phyloP scores from a whole-genome alignment of 2,888 invertebrate species.

The Heteropelma amictum region DNA sequence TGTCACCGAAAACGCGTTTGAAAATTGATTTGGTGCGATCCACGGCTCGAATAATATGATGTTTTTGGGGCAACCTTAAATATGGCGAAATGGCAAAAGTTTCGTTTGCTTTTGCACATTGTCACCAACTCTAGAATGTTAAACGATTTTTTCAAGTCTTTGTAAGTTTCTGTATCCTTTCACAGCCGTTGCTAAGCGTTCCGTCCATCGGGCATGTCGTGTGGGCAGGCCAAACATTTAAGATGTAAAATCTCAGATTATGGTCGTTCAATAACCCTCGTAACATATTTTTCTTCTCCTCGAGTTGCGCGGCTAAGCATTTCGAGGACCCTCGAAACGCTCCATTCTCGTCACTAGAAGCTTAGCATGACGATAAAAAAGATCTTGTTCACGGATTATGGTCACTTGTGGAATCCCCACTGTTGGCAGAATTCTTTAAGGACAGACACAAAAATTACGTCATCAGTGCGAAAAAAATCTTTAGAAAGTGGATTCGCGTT shows the following conservation, averaged over 20 bases:
- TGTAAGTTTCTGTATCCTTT: slow-evolving; percentile 5
- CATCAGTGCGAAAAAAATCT: slow-evolving; percentile 14
- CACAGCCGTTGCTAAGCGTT: slow-evolving; percentile 1
- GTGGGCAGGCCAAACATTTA: slow-evolving; percentile 32
- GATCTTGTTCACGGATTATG: not conserved
- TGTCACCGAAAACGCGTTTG: too few species aligned
- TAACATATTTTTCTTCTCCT: slow-evolving; percentile 6
- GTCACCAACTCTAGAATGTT: not conserved
- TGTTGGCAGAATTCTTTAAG: slow-evolving; percentile 7
- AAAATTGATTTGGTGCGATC: too few species aligned
- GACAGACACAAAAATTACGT: slow-evolving; percentile 20
- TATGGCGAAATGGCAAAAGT: too few species aligned
- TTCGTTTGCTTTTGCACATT: slow-evolving; percentile 10
- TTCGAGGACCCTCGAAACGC: slow-evolving; percentile 37
- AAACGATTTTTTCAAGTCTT: slow-evolving; percentile 29
- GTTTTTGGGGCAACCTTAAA: too few species aligned
- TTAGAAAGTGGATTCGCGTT: slow-evolving; percentile 2
- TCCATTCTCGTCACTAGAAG: not conserved
- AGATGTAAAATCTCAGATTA: slow-evolving; percentile 21
- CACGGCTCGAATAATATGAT: too few species aligned
- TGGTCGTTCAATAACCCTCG: slow-evolving; percentile 28
- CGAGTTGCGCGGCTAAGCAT: not conserved
- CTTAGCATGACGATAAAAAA: not conserved
- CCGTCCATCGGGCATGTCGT: slow-evolving; percentile 1
- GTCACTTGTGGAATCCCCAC: not conserved